Percentiles rank a stretch among this genome's conserved stretches.
These are phyloP conservation scores for Hyla sarda DNA, from an alignment of 2,113 vertebrate species.

Conservation along the genomic window DNA sequence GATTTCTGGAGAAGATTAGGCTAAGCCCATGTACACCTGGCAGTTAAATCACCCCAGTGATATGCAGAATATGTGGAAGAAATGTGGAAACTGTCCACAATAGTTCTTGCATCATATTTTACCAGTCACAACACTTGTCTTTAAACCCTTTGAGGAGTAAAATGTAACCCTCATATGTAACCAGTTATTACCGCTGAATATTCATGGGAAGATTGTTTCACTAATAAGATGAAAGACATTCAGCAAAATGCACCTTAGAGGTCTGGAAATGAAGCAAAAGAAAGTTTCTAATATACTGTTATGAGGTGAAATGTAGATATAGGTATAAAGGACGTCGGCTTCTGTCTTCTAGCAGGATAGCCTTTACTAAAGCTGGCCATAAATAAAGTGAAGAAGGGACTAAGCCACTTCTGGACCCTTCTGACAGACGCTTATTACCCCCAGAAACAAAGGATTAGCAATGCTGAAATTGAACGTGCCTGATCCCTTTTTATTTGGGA, in stretches of 20 bases:
- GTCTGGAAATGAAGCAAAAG: neutral
- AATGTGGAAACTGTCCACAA: conserved; percentile 30
- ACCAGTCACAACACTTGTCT: neutral
- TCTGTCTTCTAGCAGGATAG: neutral
- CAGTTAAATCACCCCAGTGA: conserved; percentile 41
- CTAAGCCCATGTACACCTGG: conserved; percentile 46
- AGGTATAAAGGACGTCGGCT: neutral
- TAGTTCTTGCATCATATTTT: conserved; percentile 21
- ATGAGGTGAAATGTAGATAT: neutral
- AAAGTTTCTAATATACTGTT: neutral
- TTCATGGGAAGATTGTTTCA: neutral
- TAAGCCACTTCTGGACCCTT: too few relatives aligned
- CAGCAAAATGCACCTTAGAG: neutral
- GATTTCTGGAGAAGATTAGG: conserved; percentile 35
- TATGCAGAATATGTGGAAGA: conserved; percentile 27
- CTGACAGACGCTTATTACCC: too few relatives aligned
- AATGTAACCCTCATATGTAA: neutral
- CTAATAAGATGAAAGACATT: neutral
- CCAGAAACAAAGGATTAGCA: too few relatives aligned
- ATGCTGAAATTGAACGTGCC: too few relatives aligned
- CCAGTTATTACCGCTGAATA: neutral
- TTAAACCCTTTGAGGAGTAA: neutral
- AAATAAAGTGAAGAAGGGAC: too few relatives aligned
- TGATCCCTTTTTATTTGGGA: too few relatives aligned
- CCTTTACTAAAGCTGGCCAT: too few relatives aligned